Conservation (phyloP, 64 coral and sea anemone species). For the Platygyra sinensis region DNA sequence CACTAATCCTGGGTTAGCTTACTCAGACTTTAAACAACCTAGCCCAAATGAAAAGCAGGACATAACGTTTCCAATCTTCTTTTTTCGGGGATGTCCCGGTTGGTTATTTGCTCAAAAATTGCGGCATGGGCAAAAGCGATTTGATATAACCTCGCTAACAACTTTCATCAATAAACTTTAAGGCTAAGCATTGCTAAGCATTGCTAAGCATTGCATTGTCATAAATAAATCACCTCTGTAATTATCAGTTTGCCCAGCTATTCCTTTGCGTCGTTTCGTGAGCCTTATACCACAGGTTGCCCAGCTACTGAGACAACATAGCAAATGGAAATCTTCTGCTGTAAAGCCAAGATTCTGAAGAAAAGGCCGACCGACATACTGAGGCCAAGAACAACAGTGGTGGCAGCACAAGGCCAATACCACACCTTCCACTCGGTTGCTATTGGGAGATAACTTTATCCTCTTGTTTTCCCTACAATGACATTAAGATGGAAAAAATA, state of each 20-base stretch:
- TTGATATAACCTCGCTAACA: too few species aligned
- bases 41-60: too few species aligned
- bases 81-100: too few species aligned
- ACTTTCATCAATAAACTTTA: too few species aligned
- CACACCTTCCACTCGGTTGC: constrained; percentile 56
- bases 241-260: not conserved
- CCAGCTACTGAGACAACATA: constrained; percentile 95
- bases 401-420: constrained; percentile 95
- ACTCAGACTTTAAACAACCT: too few species aligned
- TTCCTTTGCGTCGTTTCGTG: not conserved
- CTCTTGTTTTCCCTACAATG: constrained; percentile 66
- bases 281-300: constrained; percentile 93
- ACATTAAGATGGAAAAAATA: not conserved
- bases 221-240: constrained; percentile 21
- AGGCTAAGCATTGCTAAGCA: not conserved
- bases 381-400: constrained; percentile 94
- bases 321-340: constrained; percentile 74
- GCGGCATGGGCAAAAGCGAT: too few species aligned
- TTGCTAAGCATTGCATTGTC: too few species aligned
- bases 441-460: constrained; percentile 27
- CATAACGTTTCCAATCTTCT: too few species aligned
- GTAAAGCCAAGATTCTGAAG: constrained; percentile 78
- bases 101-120: too few species aligned
- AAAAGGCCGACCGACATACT: constrained; percentile 93
- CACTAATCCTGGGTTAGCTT: too few species aligned